Evolutionary conservation across 2,888 invertebrate species (phyloP), one percentile per base, ranked within the genome.

Genomic region (Sinentomon sp.): DNA sequence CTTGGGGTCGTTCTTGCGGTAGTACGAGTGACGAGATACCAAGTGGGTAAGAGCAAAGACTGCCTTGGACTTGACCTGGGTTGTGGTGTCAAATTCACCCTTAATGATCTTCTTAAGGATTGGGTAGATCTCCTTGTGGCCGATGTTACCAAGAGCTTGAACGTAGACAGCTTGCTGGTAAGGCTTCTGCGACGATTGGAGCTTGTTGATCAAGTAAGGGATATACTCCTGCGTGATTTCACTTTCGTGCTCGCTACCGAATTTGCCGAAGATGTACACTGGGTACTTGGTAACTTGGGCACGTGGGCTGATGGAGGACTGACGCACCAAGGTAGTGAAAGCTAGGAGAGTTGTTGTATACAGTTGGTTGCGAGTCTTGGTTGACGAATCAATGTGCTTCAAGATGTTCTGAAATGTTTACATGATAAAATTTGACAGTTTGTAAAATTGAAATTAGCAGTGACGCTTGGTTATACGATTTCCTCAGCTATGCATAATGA

Each of bases 131-230:
- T 45, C 43, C 10, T 41, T 41, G 25, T 46, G 42, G 22, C 52
- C 53, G 19, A 52, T 43, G 40, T 52, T 53, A 13, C 51, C 52
- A 16, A 51, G 42, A 10, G 49, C 47, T 34, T 47, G 45, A 32
- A 55, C 30, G 20, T 40, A 39, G 13, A 41, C 39, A 2, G 48
- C 42, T 4, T 38, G 36, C 28, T 42, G 35, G 20, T 42, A 17
- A 27, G 29, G 36, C 33, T 31, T 37, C n/a, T n/a, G n/a, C n/a
- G n/a, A n/a, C n/a, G n/a, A n/a, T 6, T 34, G 28, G 12, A 44
- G 26, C 26, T 41, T 30, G 6, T 38, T 30, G 17, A 36, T 31
- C 23, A 43, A 38, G 35, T 38, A 40, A 5, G 43, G 38, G 9
- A 48, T 27, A 34, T 41, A 45, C 9, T 38, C 30, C 6, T 37